Base-by-base conservation (phyloP, 2,113 vertebrate species). In the Apaloderma vittatum region DNA sequence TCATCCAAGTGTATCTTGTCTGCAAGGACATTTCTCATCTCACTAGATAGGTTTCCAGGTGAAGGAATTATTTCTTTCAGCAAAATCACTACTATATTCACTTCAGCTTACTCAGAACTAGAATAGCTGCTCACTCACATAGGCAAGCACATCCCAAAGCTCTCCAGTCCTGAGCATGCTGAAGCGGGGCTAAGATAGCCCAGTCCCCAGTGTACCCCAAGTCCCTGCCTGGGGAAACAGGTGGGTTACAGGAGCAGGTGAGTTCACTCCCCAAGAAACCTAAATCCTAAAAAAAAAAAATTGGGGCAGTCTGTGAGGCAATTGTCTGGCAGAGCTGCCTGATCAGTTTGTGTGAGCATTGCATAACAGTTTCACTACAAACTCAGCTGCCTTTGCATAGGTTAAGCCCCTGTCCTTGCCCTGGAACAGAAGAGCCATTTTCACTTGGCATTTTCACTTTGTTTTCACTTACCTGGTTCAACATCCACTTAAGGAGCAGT, bases 311-410 rank as follows among this genome's bases (percentile, higher is more conserved):
- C 27, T 75, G 27, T 71, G 57, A 83, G 49, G 54, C 43, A 73
- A 40, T 59, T 54, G 26, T 8, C 9, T 74, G 70, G 70, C 58
- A 90, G 54, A 91, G 74, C 57, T 71, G 18, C 40, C 45, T 1
- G 0, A 18, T 40, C 27, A n/a, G 21, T 87, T 65, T 9, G 4
- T 32, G 68, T 4, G 3, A 73, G 29, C 32, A 21, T 59, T 59
- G 18, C 29, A 1, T 3, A 74, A 62, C 1, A 8, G 13, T 19
- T 93, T 75, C 32, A 14, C 22, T 61, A 55, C 52, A 57, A 52
- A 76, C 11, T 29, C 4, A 0, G 34, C 2, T 3, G 5, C 58
- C n/a, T 67, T 58, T 40, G 27, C 4, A 3, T 22, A 37, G 2
- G 0, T 45, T 57, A 36, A 85, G 27, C 18, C 37, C 48, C 14